These are phyloP conservation scores for Oryctes rhinoceros DNA, from an alignment of 1,140 invertebrate species.

Conservation along the genomic window DNA sequence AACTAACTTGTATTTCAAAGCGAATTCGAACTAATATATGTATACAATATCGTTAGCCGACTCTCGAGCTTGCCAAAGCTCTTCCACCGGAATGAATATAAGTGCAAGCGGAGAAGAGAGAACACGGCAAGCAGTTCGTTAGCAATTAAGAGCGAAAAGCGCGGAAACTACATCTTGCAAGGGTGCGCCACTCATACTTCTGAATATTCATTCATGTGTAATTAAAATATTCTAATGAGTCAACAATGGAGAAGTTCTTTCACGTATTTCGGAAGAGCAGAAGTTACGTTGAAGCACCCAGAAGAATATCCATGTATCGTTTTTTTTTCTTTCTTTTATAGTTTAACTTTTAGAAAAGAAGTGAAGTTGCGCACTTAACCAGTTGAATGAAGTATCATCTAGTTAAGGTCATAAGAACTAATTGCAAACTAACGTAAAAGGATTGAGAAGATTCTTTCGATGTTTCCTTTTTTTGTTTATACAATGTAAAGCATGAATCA, in stretches of 20 bases:
- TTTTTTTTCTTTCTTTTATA: no score
- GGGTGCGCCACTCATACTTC: conserved; percentile 4
- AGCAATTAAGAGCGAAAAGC: not conserved
- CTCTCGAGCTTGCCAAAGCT: not conserved
- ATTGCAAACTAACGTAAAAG: no score
- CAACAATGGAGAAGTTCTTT: not conserved
- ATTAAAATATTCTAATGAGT: conserved; percentile 36
- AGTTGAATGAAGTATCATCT: no score
- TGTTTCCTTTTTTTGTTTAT: no score
- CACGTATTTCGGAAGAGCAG: not conserved
- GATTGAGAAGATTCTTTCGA: no score
- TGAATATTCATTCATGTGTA: conserved; percentile 30
- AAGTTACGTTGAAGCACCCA: no score
- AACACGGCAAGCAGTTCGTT: conserved; percentile 7
- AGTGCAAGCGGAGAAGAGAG: not conserved
- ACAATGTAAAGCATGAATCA: no score
- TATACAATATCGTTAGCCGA: conserved; percentile 17
- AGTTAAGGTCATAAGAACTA: no score
- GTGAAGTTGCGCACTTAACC: no score
- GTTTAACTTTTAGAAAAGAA: no score
- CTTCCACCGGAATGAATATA: not conserved
- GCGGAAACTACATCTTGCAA: not conserved
- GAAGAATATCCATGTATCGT: no score
- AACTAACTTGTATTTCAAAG: conserved; percentile 5
- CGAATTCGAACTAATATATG: conserved; percentile 9